Evolutionary conservation across 2,888 invertebrate genomes (phyloP), one percentile per base, ranked within the genome.

Genomic region (Volucella inflata): DNA sequence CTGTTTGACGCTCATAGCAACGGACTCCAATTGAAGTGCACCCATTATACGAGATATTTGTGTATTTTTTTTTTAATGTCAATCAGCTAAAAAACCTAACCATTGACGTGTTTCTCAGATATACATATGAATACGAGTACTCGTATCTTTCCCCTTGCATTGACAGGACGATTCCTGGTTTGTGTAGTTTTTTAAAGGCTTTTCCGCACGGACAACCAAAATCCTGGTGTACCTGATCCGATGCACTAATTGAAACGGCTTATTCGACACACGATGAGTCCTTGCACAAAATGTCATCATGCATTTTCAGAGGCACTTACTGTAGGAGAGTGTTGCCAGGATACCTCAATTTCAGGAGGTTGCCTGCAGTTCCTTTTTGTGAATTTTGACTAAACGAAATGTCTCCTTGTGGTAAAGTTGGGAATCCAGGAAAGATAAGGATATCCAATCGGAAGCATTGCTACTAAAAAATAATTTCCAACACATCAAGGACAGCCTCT

Each of bases 181-280:
- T 12, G 9, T 17, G 21, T 12, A n/a, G 40, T 53, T 53, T 46
- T 44, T 76, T 65, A 64, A 79, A 83, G 79, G 55, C 65, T 46
- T 72, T 85, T 85, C 85, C 85, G 81, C 81, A 81, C 81, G 85
- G 76, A 71, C 85, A 81, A 81, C 85, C 85, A 72, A 85, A 85
- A 81, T 85, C 85, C 81, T 81, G 85, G 85, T 85, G 72, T 85
- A 81, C 85, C 81, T 85, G 81, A 85, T 81, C 81, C 81, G 62
- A 74, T 79, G 62, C 60, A 76, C 67, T 60, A 51, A 62, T 75
- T 30, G 30, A 30, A 30, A 30, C 6, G 30, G 30, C 2, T 30
- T 30, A 30, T 6, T 30, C 30, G 30, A 30, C 30, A 30, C 6
- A 30, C 6, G 30, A 30, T 30, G 30, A 6, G 30, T 30, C 30